Conservation (phyloP, 2,888 invertebrate genomes). For the Autographa pulchrina region DNA sequence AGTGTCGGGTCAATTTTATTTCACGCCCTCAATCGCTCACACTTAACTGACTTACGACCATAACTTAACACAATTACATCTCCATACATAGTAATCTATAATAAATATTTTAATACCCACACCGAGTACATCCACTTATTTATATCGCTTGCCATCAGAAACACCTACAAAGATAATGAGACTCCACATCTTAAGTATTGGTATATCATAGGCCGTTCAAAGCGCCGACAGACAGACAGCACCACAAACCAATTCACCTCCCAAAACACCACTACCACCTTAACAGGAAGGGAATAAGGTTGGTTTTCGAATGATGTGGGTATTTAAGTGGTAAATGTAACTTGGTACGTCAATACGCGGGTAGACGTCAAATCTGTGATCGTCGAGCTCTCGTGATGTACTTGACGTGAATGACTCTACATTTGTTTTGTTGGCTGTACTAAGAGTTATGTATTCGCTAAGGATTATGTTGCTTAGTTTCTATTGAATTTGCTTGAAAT, state of each 20-base stretch:
- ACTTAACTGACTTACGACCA: conserved; percentile 11
- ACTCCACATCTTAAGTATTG: conserved; percentile 62
- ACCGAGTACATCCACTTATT: conserved; percentile 41
- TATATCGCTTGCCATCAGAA: conserved; percentile 51
- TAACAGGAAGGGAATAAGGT: conserved; percentile 23
- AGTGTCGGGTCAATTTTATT: conserved; percentile 4
- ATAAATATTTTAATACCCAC: conserved; percentile 41
- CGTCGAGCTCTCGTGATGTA: conserved; percentile 45
- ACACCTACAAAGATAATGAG: conserved; percentile 66
- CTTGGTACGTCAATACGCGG: conserved; percentile 49
- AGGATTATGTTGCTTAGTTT: conserved; percentile 15
- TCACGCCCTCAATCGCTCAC: conserved; percentile 18
- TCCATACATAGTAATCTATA: conserved; percentile 41
- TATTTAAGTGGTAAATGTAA: neutral
- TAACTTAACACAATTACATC: conserved; percentile 24
- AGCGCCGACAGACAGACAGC: conserved; percentile 55
- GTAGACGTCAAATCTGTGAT: conserved; percentile 62
- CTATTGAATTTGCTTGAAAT: neutral
- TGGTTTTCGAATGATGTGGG: conserved; percentile 12
- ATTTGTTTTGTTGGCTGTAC: conserved; percentile 56
- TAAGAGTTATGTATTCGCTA: conserved; percentile 40
- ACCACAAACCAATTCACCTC: conserved; percentile 25
- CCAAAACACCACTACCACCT: neutral
- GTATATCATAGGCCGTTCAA: conserved; percentile 64
- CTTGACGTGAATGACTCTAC: conserved; percentile 58